Percentiles rank a stretch among this genome's conserved stretches.
Conservation (phyloP, 2,113 vertebrate species). For the Baryphthengus martii region DNA sequence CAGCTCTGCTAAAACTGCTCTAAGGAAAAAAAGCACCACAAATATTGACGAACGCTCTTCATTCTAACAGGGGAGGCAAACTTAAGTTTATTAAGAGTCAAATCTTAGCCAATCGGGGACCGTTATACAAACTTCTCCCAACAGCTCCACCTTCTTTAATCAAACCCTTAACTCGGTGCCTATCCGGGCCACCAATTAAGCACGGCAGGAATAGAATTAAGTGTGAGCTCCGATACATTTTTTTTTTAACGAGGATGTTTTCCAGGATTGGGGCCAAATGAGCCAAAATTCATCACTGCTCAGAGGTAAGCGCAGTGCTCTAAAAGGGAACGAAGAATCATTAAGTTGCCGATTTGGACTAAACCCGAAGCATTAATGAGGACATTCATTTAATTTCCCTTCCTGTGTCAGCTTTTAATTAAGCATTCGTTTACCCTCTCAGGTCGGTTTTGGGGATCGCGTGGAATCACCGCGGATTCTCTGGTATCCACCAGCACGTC, state of each 20-base stretch:
- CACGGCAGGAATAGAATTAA: background rate
- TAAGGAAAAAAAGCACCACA: background rate
- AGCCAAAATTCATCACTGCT: background rate
- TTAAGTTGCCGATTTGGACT: background rate
- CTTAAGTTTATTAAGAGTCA: background rate
- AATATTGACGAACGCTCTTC: rapidly evolving
- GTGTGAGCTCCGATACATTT: background rate
- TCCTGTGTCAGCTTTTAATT: constrained; percentile 42
- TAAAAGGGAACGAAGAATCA: background rate
- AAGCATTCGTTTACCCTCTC: background rate
- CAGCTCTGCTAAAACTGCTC: background rate
- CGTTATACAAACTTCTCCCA: background rate
- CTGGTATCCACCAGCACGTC: rapidly evolving
- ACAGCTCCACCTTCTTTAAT: background rate
- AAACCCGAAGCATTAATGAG: constrained; percentile 16
- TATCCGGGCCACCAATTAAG: background rate
- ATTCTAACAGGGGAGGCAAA: rapidly evolving
- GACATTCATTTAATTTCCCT: constrained; percentile 29
- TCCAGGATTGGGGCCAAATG: constrained; percentile 44
- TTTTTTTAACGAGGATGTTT: constrained; percentile 26
- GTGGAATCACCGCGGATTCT: background rate
- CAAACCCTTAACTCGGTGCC: background rate
- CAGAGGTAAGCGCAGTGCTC: background rate
- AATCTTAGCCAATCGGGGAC: background rate
- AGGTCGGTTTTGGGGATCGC: background rate